Conservation (phyloP, 2,888 invertebrate species). For the Neocrepidodera transversa region DNA sequence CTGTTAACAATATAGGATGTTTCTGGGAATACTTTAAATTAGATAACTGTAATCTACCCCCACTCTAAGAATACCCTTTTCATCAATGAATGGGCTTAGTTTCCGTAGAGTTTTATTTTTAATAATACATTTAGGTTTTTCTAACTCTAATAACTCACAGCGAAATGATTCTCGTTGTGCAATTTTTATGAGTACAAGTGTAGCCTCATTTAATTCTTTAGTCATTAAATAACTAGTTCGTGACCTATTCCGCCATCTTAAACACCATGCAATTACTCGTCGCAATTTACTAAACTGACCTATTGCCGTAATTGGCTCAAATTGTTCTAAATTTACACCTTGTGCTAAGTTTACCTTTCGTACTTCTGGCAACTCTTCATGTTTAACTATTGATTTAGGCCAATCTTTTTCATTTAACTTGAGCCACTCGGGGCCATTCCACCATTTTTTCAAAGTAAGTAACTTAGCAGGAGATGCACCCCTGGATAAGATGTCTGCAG, state of each 20-base stretch:
- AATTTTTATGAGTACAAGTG: background rate
- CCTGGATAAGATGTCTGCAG: slow-evolving; percentile 24
- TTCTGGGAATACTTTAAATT: background rate
- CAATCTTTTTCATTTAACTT: background rate
- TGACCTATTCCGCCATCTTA: background rate
- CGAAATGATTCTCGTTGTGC: background rate
- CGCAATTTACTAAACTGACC: background rate
- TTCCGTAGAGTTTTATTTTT: background rate
- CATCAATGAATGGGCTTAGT: background rate
- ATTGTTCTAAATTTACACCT: background rate
- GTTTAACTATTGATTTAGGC: slow-evolving; percentile 5
- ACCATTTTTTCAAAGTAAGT: slow-evolving; percentile 9
- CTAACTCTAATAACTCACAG: background rate
- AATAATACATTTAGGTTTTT: background rate
- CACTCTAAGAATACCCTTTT: background rate
- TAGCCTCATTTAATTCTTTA: background rate
- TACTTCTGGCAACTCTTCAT: slow-evolving; percentile 10
- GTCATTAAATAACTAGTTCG: background rate
- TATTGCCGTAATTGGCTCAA: background rate
- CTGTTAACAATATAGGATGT: background rate
- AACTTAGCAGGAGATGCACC: slow-evolving; percentile 15
- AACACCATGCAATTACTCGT: background rate
- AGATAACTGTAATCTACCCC: background rate
- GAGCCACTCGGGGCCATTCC: slow-evolving; percentile 25
- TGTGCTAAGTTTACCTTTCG: background rate